A percentile compares a stretch with the other conserved stretches of the same genome.
Evolutionary conservation across 1,140 invertebrate genomes (phyloP).

Genomic region (Hylaeus volcanicus): DNA sequence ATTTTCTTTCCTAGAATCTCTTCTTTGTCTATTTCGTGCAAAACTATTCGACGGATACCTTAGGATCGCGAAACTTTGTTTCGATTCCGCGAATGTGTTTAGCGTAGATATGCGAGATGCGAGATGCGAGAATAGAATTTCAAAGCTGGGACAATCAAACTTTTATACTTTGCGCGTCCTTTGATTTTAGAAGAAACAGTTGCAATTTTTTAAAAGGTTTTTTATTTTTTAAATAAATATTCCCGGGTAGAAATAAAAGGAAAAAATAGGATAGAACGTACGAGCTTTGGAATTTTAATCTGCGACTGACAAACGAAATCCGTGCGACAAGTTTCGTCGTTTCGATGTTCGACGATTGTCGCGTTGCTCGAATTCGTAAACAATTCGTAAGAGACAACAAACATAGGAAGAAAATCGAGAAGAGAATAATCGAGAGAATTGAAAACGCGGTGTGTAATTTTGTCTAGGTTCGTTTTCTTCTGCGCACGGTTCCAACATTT

Average conservation of each 20-base stretch:
- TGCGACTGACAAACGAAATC: neutral
- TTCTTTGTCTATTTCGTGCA: neutral
- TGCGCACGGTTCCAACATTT: too few relatives aligned
- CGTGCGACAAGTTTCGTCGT: neutral
- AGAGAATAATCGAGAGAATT: neutral
- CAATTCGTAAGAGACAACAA: neutral
- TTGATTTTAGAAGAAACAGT: neutral
- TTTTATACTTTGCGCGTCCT: neutral
- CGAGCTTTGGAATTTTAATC: constrained; percentile 21
- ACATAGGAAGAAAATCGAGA: neutral
- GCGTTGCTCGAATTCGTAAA: neutral
- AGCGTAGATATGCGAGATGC: too few relatives aligned
- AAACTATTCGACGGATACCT: too few relatives aligned
- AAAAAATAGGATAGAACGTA: neutral
- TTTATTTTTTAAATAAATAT: neutral
- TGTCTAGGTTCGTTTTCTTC: neutral
- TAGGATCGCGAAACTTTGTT: neutral
- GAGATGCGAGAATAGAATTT: constrained; percentile 20
- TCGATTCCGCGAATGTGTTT: neutral
- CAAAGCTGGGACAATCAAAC: constrained; percentile 29
- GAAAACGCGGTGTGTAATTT: neutral
- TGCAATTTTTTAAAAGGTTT: neutral
- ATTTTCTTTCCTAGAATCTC: neutral
- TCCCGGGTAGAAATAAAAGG: neutral
- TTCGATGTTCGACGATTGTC: neutral